phyloP scores from a whole-genome alignment of 1,140 invertebrate species.

The Platyura marginata region DNA sequence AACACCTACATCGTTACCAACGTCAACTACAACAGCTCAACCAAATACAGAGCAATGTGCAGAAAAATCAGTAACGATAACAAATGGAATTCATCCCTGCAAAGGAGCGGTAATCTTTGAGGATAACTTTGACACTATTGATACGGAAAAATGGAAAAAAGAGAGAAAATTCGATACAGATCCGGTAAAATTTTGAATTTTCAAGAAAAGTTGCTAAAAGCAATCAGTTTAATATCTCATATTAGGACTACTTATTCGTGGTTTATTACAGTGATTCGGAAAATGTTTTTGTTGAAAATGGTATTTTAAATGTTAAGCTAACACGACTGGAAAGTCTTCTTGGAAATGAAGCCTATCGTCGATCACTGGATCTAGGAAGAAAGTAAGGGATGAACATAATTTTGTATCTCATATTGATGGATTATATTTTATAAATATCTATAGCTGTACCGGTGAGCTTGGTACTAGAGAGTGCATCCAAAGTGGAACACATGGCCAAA shows the following conservation, averaged over 20 bases:
- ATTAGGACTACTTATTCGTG: too few species aligned
- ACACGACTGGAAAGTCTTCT: slow-evolving; percentile 28
- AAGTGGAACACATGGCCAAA: too few species aligned
- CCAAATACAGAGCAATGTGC: neutral
- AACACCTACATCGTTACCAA: neutral
- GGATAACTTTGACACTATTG: slow-evolving; percentile 28
- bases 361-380: slow-evolving; percentile 9
- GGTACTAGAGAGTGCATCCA: too few species aligned
- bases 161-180: slow-evolving; percentile 21
- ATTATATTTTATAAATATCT: too few species aligned
- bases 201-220: too few species aligned
- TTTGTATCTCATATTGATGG: too few species aligned
- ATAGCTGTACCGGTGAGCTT: too few species aligned
- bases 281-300: slow-evolving; percentile 33
- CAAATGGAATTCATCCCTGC: slow-evolving; percentile 14
- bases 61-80: neutral
- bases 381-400: too few species aligned
- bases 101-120: slow-evolving; percentile 30
- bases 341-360: slow-evolving; percentile 21
- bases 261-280: slow-evolving; percentile 35
- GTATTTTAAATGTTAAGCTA: slow-evolving; percentile 33
- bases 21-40: neutral
- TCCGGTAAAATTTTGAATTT: slow-evolving; percentile 36
- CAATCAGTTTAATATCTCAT: too few species aligned
- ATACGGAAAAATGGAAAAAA: slow-evolving; percentile 19